A percentile compares a stretch with the other conserved stretches of the same genome.
phyloP scores from a whole-genome alignment of 2,113 vertebrate species.

The Hymenochirus boettgeri region DNA sequence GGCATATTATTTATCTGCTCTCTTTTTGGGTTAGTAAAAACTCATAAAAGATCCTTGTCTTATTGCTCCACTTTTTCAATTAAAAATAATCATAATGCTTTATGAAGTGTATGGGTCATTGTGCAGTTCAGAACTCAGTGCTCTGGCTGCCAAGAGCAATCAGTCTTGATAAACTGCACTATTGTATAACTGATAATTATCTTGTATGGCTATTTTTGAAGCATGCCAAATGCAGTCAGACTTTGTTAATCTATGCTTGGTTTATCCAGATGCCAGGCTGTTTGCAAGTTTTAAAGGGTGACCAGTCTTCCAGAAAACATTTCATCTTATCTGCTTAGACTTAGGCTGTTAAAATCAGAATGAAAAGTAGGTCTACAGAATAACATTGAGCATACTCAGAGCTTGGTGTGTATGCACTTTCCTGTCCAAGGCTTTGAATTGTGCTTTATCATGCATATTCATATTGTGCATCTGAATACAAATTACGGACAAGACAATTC shows the following conservation, averaged over 20 bases:
- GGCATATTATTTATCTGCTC: too few relatives aligned
- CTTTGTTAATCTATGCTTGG: constrained; percentile 40
- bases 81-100: not conserved
- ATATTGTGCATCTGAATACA: constrained; percentile 35
- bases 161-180: constrained; percentile 31
- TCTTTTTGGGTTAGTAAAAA: not conserved
- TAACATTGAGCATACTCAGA: constrained; percentile 8
- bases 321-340: constrained; percentile 34
- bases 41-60: not conserved
- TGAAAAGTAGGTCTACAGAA: constrained; percentile 28
- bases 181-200: constrained; percentile 40
- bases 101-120: constrained; percentile 41
- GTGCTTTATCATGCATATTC: constrained; percentile 28
- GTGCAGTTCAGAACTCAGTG: constrained; percentile 40
- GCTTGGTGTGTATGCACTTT: constrained; percentile 24
- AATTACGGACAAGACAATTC: constrained; percentile 30
- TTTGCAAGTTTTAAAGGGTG: constrained; percentile 38
- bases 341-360: constrained; percentile 35
- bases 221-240: constrained; percentile 41
- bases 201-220: constrained; percentile 34
- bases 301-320: constrained; percentile 38
- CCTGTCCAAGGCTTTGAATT: constrained; percentile 17
- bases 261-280: constrained; percentile 40
- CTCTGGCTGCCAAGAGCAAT: constrained; percentile 41
- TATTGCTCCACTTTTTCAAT: not conserved